Evolutionary conservation across 1,140 invertebrate species (phyloP), one percentile per base, ranked within the genome.

Genomic region (Gonioctena quinquepunctata): DNA sequence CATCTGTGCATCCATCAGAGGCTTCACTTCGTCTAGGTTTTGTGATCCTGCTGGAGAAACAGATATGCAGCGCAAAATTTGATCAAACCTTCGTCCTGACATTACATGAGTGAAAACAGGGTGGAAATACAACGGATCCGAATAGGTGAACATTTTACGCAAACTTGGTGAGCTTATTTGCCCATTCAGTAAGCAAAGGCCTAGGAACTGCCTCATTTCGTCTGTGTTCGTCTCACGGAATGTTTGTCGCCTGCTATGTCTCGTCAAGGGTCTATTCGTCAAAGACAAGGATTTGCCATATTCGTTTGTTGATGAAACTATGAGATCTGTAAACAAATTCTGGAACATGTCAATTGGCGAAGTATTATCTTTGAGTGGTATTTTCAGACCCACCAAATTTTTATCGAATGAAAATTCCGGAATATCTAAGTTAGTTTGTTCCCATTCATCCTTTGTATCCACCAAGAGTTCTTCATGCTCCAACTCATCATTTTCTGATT

Each of bases 61-160:
- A n/a, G n/a, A 78, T 28, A 79, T 42, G 59, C 77, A 79, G 62
- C 74, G 69, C 62, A 79, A 69, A 26, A 79, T 66, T 75, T 80
- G 74, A 49, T 80, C 75, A 74, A 72, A 78, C 65, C 77, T 66
- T 54, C 77, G 56, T 25, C 73, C 76, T 63, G 75, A 78, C 76
- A 79, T 76, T 49, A 66, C 21, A 56, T 66, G 73, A 7, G 19
- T 66, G 76, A 80, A 80, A 66, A 75, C 68, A 23, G 78, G 75
- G 33, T 78, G 77, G 66, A 74, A 80, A 73, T 80, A 72, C 63
- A 79, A 60, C 18, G 66, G 52, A 73, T 80, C 69, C 8, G 72
- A 22, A n/a, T n/a, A n/a, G 56, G 33, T 56, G 73, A 76, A 79
- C 2, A 77, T 33, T 26, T 73, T 74, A 69, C 76, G 49, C 54